Percentiles rank a stretch among this genome's conserved stretches.
These are phyloP conservation scores for Halcyon senegalensis DNA, from an alignment of 2,113 vertebrate species.

Conservation along the genomic window DNA sequence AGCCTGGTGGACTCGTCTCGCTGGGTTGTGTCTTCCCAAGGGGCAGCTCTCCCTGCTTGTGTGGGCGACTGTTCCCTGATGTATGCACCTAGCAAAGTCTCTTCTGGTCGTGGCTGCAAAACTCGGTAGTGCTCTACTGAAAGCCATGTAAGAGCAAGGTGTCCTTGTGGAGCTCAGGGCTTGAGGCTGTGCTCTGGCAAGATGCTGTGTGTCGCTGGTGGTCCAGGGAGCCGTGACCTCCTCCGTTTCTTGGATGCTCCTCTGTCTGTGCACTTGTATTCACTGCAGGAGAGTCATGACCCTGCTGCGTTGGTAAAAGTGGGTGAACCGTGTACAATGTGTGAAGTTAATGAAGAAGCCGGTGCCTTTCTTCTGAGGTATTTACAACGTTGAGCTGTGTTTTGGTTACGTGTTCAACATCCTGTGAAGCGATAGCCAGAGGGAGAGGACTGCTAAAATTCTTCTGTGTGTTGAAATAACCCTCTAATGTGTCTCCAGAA, in stretches of 20 bases:
- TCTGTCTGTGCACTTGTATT: background rate
- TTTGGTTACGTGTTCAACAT: background rate
- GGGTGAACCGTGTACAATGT: background rate
- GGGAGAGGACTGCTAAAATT: background rate
- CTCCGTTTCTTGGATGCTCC: background rate
- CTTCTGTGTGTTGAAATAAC: conserved; percentile 1
- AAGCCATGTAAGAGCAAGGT: background rate
- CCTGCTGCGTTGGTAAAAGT: background rate
- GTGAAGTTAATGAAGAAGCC: background rate
- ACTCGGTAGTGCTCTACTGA: background rate
- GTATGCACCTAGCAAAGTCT: background rate
- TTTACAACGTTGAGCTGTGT: background rate
- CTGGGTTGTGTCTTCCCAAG: background rate
- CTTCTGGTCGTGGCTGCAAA: background rate
- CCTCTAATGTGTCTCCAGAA: background rate
- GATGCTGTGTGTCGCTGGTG: background rate
- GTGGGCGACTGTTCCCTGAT: background rate
- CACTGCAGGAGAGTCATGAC: background rate
- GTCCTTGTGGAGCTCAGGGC: background rate
- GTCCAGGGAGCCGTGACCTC: too few species aligned
- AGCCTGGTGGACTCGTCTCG: background rate
- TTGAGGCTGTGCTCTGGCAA: background rate
- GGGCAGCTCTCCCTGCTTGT: fast-evolving
- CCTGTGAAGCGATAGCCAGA: background rate
- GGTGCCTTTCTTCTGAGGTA: background rate